phyloP scores from a whole-genome alignment of 1,140 invertebrate genomes.

The Ectropis grisescens region DNA sequence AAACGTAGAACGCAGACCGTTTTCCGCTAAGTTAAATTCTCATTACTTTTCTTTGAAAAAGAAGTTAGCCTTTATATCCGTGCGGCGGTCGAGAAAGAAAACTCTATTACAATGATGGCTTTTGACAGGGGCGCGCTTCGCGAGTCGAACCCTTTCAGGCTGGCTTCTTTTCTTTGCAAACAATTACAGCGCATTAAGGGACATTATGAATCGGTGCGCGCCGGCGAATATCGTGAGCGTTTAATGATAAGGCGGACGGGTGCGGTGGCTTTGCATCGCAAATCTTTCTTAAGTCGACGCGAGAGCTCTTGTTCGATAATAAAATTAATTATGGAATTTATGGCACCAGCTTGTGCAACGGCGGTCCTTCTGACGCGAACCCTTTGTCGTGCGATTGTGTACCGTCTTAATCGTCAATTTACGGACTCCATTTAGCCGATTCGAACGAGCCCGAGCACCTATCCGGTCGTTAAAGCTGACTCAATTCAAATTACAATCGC shows the following conservation, averaged over 20 bases:
- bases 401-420: constrained; percentile 40
- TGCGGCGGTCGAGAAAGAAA: constrained; percentile 34
- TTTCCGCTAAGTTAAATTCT: constrained; percentile 62
- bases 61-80: constrained; percentile 50
- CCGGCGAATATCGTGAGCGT: constrained; percentile 33
- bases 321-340: constrained; percentile 57
- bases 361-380: constrained; percentile 17
- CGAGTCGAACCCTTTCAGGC: constrained; percentile 29
- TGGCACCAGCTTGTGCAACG: constrained; percentile 13
- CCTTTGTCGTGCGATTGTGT: constrained; percentile 36
- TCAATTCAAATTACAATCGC: constrained; percentile 20
- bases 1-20: constrained; percentile 30
- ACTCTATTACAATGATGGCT: constrained; percentile 53
- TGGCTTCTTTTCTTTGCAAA: constrained; percentile 44
- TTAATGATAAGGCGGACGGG: constrained; percentile 48
- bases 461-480: constrained; percentile 19
- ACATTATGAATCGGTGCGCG: constrained; percentile 24
- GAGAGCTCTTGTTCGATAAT: constrained; percentile 38
- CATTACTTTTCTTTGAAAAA: constrained; percentile 58
- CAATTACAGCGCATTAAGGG: constrained; percentile 42
- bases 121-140: constrained; percentile 31
- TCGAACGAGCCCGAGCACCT: constrained; percentile 7
- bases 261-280: constrained; percentile 42
- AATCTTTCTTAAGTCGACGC: constrained; percentile 46
- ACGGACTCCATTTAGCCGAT: constrained; percentile 18